Conservation (phyloP, 2,797 vertebrate species). For the Acrocephalus scirpaceus region DNA sequence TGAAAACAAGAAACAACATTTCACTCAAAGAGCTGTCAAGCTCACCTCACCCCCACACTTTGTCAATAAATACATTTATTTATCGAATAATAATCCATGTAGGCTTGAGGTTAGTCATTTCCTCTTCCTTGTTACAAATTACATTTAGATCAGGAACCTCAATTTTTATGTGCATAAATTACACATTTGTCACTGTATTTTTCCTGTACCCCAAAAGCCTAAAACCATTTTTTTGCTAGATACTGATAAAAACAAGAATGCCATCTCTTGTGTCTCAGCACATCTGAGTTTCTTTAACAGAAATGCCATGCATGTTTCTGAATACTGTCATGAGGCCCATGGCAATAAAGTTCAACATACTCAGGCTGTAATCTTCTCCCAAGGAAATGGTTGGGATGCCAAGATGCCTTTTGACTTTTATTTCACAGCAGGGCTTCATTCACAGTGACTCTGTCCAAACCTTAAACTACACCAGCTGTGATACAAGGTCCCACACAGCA, state of each 20-base stretch:
- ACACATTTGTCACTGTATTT: conserved; percentile 3
- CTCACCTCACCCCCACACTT: not conserved
- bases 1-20: conserved; percentile 12
- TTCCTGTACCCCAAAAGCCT: not conserved
- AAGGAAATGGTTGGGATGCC: conserved; percentile 99
- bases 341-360: conserved; percentile 87
- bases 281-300: conserved; percentile 87
- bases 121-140: not conserved
- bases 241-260: conserved; percentile 75
- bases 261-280: conserved; percentile 75
- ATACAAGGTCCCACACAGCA: conserved; percentile 69
- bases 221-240: conserved; percentile 36
- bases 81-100: too few species aligned
- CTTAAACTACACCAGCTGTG: conserved; percentile 86
- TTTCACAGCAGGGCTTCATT: conserved; percentile 89
- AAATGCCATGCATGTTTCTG: conserved; percentile 86
- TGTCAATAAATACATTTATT: not conserved
- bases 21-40: not conserved
- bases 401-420: conserved; percentile 85
- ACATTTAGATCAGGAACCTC: not conserved
- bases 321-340: conserved; percentile 88
- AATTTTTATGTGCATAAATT: not conserved
- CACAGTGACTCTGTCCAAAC: conserved; percentile 83
- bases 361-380: conserved; percentile 89
- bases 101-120: conserved; percentile 4